These are phyloP conservation scores for Saimiri boliviensis DNA, from an alignment of 2,113 vertebrate species.

Conservation along the genomic window DNA sequence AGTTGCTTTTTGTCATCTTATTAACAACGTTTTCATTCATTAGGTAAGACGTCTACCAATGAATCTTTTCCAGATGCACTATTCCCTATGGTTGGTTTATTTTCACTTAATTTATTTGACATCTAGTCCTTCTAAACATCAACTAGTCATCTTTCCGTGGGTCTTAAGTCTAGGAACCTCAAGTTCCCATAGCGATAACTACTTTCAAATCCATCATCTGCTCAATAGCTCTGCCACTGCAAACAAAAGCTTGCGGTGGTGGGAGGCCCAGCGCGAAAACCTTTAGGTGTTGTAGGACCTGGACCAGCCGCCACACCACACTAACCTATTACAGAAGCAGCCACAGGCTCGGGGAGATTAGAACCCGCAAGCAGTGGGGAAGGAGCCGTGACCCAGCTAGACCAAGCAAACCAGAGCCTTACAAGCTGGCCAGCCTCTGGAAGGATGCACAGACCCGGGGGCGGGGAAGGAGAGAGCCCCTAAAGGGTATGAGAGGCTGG, in stretches of 20 bases:
- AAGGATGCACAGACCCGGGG: not conserved
- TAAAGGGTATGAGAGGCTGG: not conserved
- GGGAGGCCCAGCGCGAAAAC: not conserved
- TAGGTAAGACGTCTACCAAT: conserved; percentile 11
- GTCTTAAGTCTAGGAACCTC: not conserved
- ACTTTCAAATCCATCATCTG: not conserved
- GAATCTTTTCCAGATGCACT: not conserved
- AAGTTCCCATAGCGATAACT: not conserved
- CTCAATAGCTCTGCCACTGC: not conserved
- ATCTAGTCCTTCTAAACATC: not conserved
- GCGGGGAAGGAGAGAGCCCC: not conserved
- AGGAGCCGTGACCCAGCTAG: not conserved
- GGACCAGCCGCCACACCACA: not conserved
- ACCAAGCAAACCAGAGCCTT: not conserved
- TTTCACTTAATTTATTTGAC: not conserved
- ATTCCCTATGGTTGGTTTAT: not conserved
- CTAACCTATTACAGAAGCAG: not conserved
- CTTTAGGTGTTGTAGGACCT: not conserved
- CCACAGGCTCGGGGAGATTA: not conserved
- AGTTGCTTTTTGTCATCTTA: not conserved
- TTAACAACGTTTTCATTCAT: not conserved
- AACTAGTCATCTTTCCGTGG: not conserved
- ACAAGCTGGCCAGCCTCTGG: not conserved
- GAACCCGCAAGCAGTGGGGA: not conserved
- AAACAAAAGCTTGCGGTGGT: conserved; percentile 55